phyloP scores from a whole-genome alignment of 2,888 invertebrate species.

The Plebejus argus region DNA sequence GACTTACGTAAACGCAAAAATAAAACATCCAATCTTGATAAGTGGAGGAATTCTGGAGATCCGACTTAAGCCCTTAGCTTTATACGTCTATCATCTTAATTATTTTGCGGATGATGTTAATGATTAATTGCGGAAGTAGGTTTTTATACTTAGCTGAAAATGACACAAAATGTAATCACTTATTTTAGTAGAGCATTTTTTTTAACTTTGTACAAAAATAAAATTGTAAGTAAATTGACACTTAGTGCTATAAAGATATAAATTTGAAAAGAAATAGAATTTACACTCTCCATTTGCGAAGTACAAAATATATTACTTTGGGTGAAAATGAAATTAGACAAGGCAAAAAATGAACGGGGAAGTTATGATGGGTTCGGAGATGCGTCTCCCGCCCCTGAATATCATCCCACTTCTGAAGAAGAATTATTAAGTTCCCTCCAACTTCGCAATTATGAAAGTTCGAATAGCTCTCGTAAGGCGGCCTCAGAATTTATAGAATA shows the following conservation, averaged over 20 bases:
- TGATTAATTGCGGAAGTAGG: not conserved
- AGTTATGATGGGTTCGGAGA: constrained; percentile 60
- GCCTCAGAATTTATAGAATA: constrained; percentile 79
- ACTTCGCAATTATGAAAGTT: constrained; percentile 81
- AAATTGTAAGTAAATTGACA: too few species aligned
- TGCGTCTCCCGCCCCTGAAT: constrained; percentile 71
- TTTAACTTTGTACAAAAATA: too few species aligned
- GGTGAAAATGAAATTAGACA: constrained; percentile 38
- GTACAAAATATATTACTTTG: constrained; percentile 16
- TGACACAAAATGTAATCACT: not conserved
- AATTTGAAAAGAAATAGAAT: not conserved
- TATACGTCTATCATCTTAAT: not conserved
- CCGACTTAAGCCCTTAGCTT: not conserved
- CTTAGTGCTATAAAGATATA: too few species aligned
- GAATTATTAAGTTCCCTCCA: constrained; percentile 80
- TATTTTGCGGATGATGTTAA: not conserved
- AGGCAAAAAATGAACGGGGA: constrained; percentile 59
- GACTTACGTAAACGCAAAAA: constrained; percentile 62
- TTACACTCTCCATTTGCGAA: not conserved
- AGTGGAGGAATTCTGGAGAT: constrained; percentile 57
- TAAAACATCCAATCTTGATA: constrained; percentile 74
- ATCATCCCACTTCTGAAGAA: constrained; percentile 79
- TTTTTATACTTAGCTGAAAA: not conserved
- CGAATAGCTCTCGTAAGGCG: constrained; percentile 79
- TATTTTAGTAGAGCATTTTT: too few species aligned